Base-by-base conservation (phyloP, 2,797 vertebrate genomes). In the Liasis olivaceus region DNA sequence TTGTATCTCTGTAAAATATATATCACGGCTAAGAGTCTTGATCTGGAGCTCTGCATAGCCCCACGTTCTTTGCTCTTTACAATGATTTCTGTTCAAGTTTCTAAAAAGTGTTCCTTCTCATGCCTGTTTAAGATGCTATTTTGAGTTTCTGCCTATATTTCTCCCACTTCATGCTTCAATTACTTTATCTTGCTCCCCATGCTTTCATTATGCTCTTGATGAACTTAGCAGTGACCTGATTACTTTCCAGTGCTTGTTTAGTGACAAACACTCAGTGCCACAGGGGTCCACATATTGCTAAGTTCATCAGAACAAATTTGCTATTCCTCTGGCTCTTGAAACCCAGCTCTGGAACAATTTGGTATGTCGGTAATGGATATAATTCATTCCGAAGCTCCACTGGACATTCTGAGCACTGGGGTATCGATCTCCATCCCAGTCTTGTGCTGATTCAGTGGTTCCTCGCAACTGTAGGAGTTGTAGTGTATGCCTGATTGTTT, bases 181-280 rank as follows among this genome's bases (percentile, higher is more conserved):
- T 93, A 26, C 51, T 91, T 3, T 84, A 69, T 54, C 62, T 89
- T 95, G 56, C 93, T 87, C 94, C 64, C 11, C 0, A 0, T 54
- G n/a, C 0, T 88, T 91, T 81, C 87, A 28, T 85, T 91, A 14
- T 58, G 72, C 63, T 94, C 95, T 69, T 63, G 89, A 42, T 77
- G 62, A 93, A 31, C 28, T 62, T 15, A 22, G 13, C 26, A n/a
- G 28, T 81, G 51, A 63, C 7, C n/a, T 91, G 36, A 42, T 72
- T 87, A 87, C 36, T 59, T 91, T 15, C n/a, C 69, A 58, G 31
- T 36, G 69, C 13, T 91, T 88, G 20, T 42, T 47, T 26, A 36
- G 26, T 58, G 22, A 13, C 28, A 58, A 11, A 31, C 47, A 69
- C 22, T 60, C 36, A 4, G 42, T 62, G 26, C 20, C 14, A 51